Base-by-base conservation (phyloP, 2,888 invertebrate genomes). In the Epirrhoe alternata region DNA sequence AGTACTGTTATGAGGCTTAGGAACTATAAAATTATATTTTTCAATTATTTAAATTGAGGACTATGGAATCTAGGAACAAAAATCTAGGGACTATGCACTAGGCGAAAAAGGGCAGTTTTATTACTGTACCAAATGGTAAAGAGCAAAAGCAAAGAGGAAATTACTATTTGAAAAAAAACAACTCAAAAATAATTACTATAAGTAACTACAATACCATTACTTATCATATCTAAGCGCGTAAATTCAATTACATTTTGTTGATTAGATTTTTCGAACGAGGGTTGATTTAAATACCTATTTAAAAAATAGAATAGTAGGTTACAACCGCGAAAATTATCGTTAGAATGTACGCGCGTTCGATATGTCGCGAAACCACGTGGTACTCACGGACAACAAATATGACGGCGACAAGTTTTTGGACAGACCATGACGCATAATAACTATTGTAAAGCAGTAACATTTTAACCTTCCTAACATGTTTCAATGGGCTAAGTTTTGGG, bases 261-360 rank as follows among this genome's bases (percentile, higher is more conserved):
- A 42, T 12, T 12, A 12, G 38, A 12, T 42, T 42, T 42, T 12
- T 42, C 35, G 35, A 42, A 42, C 31, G 47, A 56, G 56, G 31
- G 47, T 56, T 45, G 45, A 45, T 5, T 5, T n/a, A 16, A 2
- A 14, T 14, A 4, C 1, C 14, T 1, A 16, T 16, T 1, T 42
- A 8, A 42, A 12, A 42, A 42, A 42, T 42, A 42, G 12, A 0
- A 12, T 12, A 12, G 38, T 42, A 12, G 12, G 10, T 42, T 8
- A 6, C 35, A 38, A 45, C 14, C 47, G 10, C 54, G 49, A 49
- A 47, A 12, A 6, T 6, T 47, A 24, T 49, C 5, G 3, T 47
- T 33, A 6, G 49, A 64, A 64, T 64, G 53, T 59, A 64, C 64
- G 58, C 64, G 64, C 58, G 58, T 54, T 53, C 38, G 33, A 47